phyloP scores from a whole-genome alignment of 2,888 invertebrate genomes.

The Drosophila acutilabella region DNA sequence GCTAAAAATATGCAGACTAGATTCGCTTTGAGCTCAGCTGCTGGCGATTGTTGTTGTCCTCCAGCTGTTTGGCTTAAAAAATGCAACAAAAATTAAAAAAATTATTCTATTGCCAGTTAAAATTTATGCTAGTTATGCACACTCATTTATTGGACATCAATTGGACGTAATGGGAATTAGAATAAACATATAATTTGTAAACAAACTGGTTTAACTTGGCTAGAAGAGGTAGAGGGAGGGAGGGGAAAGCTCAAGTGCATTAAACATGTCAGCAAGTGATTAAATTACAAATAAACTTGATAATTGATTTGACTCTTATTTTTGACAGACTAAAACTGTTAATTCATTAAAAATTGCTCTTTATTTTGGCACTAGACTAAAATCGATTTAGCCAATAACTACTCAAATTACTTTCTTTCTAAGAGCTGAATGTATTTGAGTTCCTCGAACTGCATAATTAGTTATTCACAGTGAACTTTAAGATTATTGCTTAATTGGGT shows the following conservation, averaged over 20 bases:
- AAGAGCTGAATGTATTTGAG: neutral
- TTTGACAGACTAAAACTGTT: neutral
- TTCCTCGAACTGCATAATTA: neutral
- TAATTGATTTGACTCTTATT: neutral
- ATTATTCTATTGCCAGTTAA: constrained; percentile 28
- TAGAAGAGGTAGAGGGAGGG: neutral
- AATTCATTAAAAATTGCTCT: neutral
- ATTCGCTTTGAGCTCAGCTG: constrained; percentile 36
- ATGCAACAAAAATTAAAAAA: neutral
- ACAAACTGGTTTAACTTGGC: constrained; percentile 44
- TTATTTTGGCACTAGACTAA: neutral
- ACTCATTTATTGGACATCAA: constrained; percentile 71
- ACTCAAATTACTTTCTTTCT: neutral
- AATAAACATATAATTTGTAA: constrained; percentile 24
- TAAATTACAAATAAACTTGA: constrained; percentile 34
- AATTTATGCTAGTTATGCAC: constrained; percentile 74
- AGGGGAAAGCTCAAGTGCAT: constrained; percentile 4
- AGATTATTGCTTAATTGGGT: constrained; percentile 12
- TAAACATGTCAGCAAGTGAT: constrained; percentile 54
- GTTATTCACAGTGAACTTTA: constrained; percentile 1
- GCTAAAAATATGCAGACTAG: constrained; percentile 22
- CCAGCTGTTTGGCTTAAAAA: constrained; percentile 41
- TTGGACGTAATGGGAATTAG: constrained; percentile 74
- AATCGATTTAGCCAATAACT: neutral
- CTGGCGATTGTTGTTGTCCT: constrained; percentile 79